Conservation (phyloP, 92 coral and sea anemone species). For the Palythoa grandiflora region DNA sequence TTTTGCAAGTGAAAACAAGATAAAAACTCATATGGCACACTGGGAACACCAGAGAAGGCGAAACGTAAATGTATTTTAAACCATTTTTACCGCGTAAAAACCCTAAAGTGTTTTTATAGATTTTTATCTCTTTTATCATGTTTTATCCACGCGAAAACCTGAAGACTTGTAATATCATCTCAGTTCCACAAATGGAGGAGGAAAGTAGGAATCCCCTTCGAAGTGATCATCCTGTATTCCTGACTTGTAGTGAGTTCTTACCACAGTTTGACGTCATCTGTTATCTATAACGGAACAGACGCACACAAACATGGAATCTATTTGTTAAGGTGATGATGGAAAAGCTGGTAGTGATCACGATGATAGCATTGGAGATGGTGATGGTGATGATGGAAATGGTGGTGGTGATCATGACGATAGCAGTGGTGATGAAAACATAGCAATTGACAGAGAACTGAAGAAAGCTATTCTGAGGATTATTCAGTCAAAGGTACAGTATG, state of each 20-base stretch:
- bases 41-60: constrained; percentile 52
- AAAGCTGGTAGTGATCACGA: background rate
- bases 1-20: constrained; percentile 28
- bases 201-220: background rate
- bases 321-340: too few relatives aligned
- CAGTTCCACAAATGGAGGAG: constrained; percentile 15
- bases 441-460: constrained; percentile 7
- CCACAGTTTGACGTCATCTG: too few relatives aligned
- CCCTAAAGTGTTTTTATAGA: too few relatives aligned
- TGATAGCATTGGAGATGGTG: background rate
- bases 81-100: too few relatives aligned
- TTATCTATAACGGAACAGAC: too few relatives aligned
- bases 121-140: too few relatives aligned
- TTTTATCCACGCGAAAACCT: too few relatives aligned
- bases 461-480: constrained; percentile 59
- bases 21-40: constrained; percentile 34
- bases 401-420: constrained; percentile 22
- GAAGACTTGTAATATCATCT: constrained; percentile 18
- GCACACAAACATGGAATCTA: too few relatives aligned
- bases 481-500: constrained; percentile 57
- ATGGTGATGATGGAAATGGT: constrained; percentile 11
- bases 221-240: constrained; percentile 1
- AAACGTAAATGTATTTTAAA: too few relatives aligned
- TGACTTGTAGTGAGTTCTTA: constrained; percentile 33
- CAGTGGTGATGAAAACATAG: constrained; percentile 41